phyloP scores from a whole-genome alignment of 2,888 invertebrate genomes.

The Ectemnius cavifrons region DNA sequence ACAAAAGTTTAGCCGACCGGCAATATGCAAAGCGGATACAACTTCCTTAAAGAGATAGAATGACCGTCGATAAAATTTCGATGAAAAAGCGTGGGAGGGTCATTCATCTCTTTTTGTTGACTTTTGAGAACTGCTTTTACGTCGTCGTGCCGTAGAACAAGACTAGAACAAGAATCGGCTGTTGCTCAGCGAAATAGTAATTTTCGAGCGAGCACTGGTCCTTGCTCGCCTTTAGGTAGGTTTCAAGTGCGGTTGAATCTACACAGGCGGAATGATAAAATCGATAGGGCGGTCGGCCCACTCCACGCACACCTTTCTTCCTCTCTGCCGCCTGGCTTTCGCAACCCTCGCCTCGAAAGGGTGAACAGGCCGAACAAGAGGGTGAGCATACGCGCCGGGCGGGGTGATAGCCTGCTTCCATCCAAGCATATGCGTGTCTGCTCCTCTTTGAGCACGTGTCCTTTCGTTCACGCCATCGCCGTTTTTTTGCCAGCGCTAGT shows the following conservation, averaged over 20 bases:
- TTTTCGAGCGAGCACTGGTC: too few species aligned
- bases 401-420: background rate
- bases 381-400: slow-evolving; percentile 42
- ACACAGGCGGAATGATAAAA: slow-evolving; percentile 58
- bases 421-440: slow-evolving; percentile 5
- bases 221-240: background rate
- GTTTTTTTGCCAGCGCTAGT: slow-evolving; percentile 13
- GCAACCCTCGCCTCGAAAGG: slow-evolving; percentile 54
- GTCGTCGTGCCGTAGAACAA: too few species aligned
- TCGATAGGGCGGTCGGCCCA: slow-evolving; percentile 49
- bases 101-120: too few species aligned
- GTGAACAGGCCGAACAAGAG: slow-evolving; percentile 41
- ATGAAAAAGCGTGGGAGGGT: too few species aligned
- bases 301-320: slow-evolving; percentile 28
- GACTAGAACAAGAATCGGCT: too few species aligned
- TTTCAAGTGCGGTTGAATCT: slow-evolving; percentile 51
- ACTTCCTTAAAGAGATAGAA: too few species aligned
- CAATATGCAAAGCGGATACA: too few species aligned
- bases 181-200: too few species aligned
- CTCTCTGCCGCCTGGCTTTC: slow-evolving; percentile 33
- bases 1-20: too few species aligned
- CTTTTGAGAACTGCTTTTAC: too few species aligned
- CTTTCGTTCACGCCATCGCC: slow-evolving; percentile 23
- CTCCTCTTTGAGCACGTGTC: slow-evolving; percentile 35
- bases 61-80: too few species aligned